Conservation (phyloP, 1,140 invertebrate species). For the Coelopa frigida region DNA sequence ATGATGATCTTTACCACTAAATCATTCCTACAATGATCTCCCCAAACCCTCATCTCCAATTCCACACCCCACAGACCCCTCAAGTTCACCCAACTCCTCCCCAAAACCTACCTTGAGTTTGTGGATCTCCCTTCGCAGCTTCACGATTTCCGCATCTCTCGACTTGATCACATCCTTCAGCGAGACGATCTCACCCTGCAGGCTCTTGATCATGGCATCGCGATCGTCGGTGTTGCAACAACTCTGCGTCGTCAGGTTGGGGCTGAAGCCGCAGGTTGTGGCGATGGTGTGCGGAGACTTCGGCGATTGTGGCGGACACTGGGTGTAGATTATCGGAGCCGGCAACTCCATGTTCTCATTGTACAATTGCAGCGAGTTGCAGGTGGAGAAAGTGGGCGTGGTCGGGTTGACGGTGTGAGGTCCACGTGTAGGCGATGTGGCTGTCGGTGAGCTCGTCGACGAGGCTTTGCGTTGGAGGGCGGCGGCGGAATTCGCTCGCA, state of each 20-base stretch:
- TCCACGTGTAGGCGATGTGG: background rate
- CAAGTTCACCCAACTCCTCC: too few relatives aligned
- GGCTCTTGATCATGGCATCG: constrained; percentile 14
- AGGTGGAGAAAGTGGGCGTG: background rate
- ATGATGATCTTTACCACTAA: too few relatives aligned
- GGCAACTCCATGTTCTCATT: background rate
- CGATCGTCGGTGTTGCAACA: constrained; percentile 12
- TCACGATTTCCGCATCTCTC: constrained; percentile 14
- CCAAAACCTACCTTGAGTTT: constrained; percentile 17
- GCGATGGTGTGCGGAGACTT: constrained; percentile 12
- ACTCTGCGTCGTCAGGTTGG: constrained; percentile 12
- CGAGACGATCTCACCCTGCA: constrained; percentile 13
- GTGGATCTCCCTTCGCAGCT: constrained; percentile 16
- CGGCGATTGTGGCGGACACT: constrained; percentile 6
- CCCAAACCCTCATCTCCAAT: too few relatives aligned
- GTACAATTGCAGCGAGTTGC: background rate
- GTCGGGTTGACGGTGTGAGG: background rate
- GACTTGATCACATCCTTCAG: constrained; percentile 16
- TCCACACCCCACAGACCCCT: too few relatives aligned
- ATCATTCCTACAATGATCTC: too few relatives aligned
- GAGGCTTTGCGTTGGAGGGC: background rate
- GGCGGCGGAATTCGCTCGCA: constrained; percentile 7
- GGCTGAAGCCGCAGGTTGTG: constrained; percentile 14
- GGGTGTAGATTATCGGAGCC: background rate
- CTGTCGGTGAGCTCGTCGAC: background rate